Evolutionary conservation across 1,140 invertebrate genomes (phyloP).

Genomic region (Acarapis woodi): DNA sequence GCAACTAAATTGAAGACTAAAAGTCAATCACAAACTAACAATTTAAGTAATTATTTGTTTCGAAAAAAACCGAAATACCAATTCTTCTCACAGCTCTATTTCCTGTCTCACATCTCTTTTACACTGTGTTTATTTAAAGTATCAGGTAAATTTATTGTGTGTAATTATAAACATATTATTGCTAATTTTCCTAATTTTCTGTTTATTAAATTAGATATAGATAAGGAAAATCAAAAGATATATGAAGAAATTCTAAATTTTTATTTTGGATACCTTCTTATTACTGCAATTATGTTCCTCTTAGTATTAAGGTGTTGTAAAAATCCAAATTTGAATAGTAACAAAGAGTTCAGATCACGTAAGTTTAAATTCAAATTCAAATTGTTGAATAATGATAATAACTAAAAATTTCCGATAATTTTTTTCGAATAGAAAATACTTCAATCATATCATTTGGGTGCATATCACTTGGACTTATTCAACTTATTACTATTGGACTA

Average conservation of each 20-base stretch:
- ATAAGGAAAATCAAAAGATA: background rate
- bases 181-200: background rate
- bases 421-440: conserved; percentile 2
- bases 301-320: conserved; percentile 7
- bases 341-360: conserved; percentile 2
- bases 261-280: conserved; percentile 6
- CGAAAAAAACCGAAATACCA: conserved; percentile 3
- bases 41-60: no score
- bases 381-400: background rate
- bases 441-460: conserved; percentile 5
- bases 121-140: conserved; percentile 5
- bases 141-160: conserved; percentile 1
- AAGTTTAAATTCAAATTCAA: background rate
- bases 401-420: background rate
- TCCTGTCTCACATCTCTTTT: conserved; percentile 6
- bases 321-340: background rate
- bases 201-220: background rate
- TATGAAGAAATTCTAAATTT: conserved; percentile 1
- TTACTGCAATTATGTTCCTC: conserved; percentile 6
- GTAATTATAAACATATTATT: background rate
- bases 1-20: no score
- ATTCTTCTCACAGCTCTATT: conserved; percentile 7
- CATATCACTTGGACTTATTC: conserved; percentile 7
- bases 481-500: conserved; percentile 5
- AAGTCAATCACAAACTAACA: no score